A percentile compares a stretch with the other conserved stretches of the same genome.
These are phyloP conservation scores for Lepidonotus clava DNA, from an alignment of 2,888 invertebrate genomes.

Conservation along the genomic window DNA sequence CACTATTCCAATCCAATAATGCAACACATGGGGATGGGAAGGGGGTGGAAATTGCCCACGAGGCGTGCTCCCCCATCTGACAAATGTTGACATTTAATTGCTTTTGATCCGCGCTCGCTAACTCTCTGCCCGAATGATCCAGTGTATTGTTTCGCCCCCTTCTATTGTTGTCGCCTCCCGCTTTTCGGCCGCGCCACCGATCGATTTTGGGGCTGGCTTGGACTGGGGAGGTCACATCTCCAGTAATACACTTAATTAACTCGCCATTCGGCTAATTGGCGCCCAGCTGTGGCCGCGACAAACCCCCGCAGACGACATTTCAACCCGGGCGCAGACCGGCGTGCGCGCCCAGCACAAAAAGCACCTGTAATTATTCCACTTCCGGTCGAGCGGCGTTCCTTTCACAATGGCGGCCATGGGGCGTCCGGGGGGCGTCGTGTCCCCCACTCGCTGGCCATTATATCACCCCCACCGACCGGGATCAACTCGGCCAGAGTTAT, in stretches of 20 bases:
- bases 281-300: conserved; percentile 53
- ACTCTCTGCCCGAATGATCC: conserved; percentile 34
- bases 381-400: conserved; percentile 34
- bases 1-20: conserved; percentile 43
- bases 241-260: conserved; percentile 54
- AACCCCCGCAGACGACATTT: conserved; percentile 49
- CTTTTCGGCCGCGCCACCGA: neutral
- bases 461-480: conserved; percentile 34
- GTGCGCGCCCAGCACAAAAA: conserved; percentile 43
- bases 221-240: conserved; percentile 48
- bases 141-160: conserved; percentile 35
- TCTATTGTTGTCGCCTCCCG: neutral
- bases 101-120: conserved; percentile 50
- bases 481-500: conserved; percentile 35
- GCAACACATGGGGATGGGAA: conserved; percentile 16
- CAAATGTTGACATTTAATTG: conserved; percentile 54
- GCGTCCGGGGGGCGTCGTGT: conserved; percentile 19
- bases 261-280: conserved; percentile 47
- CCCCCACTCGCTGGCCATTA: conserved; percentile 26
- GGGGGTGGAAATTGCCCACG: conserved; percentile 41
- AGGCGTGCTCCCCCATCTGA: conserved; percentile 32
- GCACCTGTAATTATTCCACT: conserved; percentile 52
- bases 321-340: neutral
- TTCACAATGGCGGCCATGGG: conserved; percentile 38
- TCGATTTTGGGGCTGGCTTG: conserved; percentile 8